Conservation (phyloP, 2,888 invertebrate species). For the Nomada goodeniana region DNA sequence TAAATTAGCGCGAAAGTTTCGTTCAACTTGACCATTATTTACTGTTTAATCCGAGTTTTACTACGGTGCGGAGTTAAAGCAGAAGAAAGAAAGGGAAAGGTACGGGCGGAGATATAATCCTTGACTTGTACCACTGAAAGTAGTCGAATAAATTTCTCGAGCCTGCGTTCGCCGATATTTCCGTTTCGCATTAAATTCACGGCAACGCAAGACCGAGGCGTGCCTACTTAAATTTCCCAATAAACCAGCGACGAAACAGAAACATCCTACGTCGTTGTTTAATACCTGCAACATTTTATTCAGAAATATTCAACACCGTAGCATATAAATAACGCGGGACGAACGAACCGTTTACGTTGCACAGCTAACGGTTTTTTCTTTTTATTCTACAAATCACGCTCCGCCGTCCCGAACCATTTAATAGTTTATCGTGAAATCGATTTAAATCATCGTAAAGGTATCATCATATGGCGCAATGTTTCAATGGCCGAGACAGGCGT, state of each 20-base stretch:
- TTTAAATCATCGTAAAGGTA: constrained; percentile 23
- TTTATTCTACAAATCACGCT: constrained; percentile 16
- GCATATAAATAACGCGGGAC: constrained; percentile 28
- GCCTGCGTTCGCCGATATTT: background rate
- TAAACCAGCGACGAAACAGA: background rate
- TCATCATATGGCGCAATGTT: constrained; percentile 24
- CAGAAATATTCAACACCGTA: background rate
- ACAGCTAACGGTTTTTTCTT: background rate
- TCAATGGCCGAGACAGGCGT: constrained; percentile 12
- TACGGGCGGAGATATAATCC: background rate
- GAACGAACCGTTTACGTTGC: background rate
- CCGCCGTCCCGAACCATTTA: constrained; percentile 16
- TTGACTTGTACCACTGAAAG: constrained; percentile 32
- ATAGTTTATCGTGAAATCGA: constrained; percentile 18
- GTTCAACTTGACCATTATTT: constrained; percentile 22
- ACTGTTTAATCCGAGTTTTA: constrained; percentile 14
- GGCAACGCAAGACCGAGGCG: too few relatives aligned
- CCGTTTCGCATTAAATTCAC: background rate
- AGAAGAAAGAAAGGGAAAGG: background rate
- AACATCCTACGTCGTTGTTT: background rate
- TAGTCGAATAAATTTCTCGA: background rate
- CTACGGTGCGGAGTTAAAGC: background rate
- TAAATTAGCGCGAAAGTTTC: constrained; percentile 11
- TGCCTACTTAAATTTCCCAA: background rate
- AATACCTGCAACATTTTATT: constrained; percentile 5